These are phyloP conservation scores for Azemiops feae DNA, from an alignment of 2,113 vertebrate species.

Conservation along the genomic window DNA sequence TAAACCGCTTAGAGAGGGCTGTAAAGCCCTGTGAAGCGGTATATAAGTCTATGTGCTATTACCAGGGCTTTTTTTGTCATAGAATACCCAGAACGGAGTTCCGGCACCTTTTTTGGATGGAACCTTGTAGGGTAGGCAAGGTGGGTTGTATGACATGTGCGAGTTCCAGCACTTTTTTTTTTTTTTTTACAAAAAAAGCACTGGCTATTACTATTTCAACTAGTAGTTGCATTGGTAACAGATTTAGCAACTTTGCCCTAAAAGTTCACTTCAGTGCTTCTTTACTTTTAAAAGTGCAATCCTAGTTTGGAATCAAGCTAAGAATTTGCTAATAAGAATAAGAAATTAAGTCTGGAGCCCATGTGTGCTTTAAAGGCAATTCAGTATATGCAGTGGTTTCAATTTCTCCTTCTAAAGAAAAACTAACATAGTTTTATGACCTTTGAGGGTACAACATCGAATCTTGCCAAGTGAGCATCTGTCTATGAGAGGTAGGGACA, in stretches of 20 bases:
- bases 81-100: too few relatives aligned
- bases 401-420: not conserved
- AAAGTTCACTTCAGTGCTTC: not conserved
- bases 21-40: not conserved
- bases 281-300: not conserved
- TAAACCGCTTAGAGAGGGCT: not conserved
- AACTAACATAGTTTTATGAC: not conserved
- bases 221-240: not conserved
- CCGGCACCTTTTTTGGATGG: too few relatives aligned
- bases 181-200: too few relatives aligned
- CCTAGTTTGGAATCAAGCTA: not conserved
- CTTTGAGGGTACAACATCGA: not conserved
- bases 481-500: not conserved
- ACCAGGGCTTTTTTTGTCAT: too few relatives aligned
- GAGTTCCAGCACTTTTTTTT: too few relatives aligned
- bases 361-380: not conserved
- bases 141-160: too few relatives aligned
- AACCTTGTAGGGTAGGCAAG: too few relatives aligned
- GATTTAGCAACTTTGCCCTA: not conserved
- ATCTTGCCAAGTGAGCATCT: not conserved
- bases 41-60: not conserved
- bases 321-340: not conserved
- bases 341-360: not conserved
- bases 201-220: not conserved
- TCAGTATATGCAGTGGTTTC: not conserved